Percentiles rank a stretch among this genome's conserved stretches.
phyloP scores from a whole-genome alignment of 2,797 vertebrate genomes.

The Falco columbarius region DNA sequence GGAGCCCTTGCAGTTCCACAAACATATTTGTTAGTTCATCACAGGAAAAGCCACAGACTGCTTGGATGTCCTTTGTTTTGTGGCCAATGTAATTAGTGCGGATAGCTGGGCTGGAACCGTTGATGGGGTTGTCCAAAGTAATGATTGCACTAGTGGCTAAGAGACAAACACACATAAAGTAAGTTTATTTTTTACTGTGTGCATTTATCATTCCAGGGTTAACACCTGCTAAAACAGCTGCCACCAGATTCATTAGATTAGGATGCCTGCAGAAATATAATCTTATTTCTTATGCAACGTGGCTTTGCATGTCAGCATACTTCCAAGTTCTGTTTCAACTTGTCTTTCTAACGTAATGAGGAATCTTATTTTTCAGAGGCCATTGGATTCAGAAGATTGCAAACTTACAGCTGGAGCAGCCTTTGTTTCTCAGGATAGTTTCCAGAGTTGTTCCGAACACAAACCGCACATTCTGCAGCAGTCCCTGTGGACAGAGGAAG shows the following conservation, averaged over 20 bases:
- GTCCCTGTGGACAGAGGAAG: constrained; percentile 84
- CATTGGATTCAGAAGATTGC: constrained; percentile 27
- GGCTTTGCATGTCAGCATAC: constrained; percentile 33
- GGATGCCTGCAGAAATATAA: constrained; percentile 32
- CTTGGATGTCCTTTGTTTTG: constrained; percentile 92
- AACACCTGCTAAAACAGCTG: constrained; percentile 57
- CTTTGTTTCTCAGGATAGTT: constrained; percentile 93
- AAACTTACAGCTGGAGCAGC: constrained; percentile 91
- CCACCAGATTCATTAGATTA: neutral
- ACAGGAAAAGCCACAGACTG: constrained; percentile 94
- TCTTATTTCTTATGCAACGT: constrained; percentile 29
- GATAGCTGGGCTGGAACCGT: constrained; percentile 94
- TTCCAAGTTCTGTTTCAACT: constrained; percentile 20
- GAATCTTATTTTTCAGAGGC: constrained; percentile 42
- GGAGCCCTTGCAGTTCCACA: constrained; percentile 90
- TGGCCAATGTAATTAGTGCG: constrained; percentile 92
- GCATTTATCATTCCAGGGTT: constrained; percentile 11
- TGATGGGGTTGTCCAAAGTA: constrained; percentile 91
- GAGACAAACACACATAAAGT: neutral
- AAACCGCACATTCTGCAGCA: constrained; percentile 95
- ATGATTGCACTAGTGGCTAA: constrained; percentile 84
- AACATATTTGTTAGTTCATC: constrained; percentile 93
- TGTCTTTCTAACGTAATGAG: neutral
- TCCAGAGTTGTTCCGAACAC: constrained; percentile 94
- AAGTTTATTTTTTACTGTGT: neutral